phyloP scores from a whole-genome alignment of 2,113 vertebrate genomes.

The Shinisaurus crocodilurus region DNA sequence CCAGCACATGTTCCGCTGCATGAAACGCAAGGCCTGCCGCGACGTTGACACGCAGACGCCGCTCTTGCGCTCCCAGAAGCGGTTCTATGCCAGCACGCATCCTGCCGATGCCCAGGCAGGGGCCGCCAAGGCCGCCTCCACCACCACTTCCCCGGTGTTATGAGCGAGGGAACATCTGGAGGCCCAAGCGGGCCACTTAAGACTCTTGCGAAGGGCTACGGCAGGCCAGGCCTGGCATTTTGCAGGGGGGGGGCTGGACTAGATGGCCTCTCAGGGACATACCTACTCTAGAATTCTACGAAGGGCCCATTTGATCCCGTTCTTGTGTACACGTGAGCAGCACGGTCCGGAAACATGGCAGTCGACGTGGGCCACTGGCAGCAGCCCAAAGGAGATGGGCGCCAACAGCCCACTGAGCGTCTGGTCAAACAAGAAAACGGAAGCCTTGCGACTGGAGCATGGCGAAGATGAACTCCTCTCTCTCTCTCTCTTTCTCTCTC shows the following conservation, averaged over 20 bases:
- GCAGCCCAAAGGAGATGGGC: background rate
- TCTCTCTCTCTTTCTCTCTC: background rate
- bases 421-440: background rate
- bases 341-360: background rate
- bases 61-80: constrained; percentile 87
- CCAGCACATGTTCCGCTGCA: constrained; percentile 73
- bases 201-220: background rate
- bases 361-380: no score
- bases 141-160: constrained; percentile 68
- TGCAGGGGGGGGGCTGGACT: no score
- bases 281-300: background rate
- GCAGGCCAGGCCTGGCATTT: no score
- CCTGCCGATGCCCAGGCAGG: background rate
- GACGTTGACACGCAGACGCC: constrained; percentile 91
- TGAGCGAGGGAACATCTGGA: constrained; percentile 38
- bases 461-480: background rate
- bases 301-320: background rate
- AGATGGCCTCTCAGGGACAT: no score
- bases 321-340: no score
- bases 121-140: constrained; percentile 48
- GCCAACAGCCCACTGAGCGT: no score
- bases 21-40: constrained; percentile 69
- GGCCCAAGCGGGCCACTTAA: background rate
- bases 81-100: constrained; percentile 73
- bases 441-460: background rate